Evolutionary conservation across 1,140 invertebrate species (phyloP).

Genomic region (Drosophila nigrodunni): DNA sequence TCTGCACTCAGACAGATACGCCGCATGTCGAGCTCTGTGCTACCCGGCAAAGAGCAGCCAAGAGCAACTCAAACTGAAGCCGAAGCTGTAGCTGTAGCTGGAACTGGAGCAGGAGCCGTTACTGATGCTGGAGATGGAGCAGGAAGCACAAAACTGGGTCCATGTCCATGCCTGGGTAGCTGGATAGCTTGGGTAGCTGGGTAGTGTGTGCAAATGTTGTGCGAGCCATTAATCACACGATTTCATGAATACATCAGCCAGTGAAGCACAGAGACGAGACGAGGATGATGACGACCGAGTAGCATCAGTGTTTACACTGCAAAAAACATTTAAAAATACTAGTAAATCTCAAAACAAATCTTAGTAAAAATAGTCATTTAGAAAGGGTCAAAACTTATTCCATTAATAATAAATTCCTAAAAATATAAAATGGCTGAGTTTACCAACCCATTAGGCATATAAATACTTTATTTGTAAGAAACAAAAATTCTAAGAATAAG

Average conservation of each 20-base stretch:
- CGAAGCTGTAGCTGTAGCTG: conserved; percentile 24
- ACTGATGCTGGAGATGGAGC: conserved; percentile 17
- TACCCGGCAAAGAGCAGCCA: conserved; percentile 15
- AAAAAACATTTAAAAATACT: no score
- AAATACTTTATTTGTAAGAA: no score
- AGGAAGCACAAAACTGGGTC: conserved; percentile 24
- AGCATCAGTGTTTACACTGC: no score
- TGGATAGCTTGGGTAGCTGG: background rate
- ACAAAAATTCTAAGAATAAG: no score
- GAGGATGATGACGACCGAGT: conserved; percentile 46
- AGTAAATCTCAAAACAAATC: no score
- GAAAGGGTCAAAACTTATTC: no score
- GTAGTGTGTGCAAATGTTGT: conserved; percentile 82
- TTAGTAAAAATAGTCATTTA: no score
- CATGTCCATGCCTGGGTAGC: background rate
- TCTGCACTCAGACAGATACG: conserved; percentile 80
- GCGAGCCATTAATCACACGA: conserved; percentile 84
- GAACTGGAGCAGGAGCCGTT: conserved; percentile 26
- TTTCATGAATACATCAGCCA: conserved; percentile 84
- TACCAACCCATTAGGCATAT: no score
- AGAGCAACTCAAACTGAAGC: background rate
- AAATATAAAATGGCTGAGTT: no score
- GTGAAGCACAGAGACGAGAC: conserved; percentile 69
- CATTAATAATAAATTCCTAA: no score
- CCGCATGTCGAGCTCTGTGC: conserved; percentile 64